Conservation (phyloP, 2,888 invertebrate genomes). For the Octonoba sinensis region DNA sequence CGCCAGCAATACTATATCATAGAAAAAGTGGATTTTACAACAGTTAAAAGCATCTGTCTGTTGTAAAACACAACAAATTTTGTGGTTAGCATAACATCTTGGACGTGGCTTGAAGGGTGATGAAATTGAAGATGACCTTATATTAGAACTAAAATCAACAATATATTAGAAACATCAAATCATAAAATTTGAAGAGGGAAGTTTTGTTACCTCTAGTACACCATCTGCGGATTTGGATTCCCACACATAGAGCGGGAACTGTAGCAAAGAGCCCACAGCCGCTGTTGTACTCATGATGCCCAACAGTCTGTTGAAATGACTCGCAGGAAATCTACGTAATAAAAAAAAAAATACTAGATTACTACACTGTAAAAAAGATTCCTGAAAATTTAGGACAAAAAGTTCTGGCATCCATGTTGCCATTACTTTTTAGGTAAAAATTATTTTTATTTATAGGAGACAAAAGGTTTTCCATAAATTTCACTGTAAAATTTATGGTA, state of each 20-base stretch:
- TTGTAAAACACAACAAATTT: too few relatives aligned
- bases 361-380: background rate
- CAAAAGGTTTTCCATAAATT: too few relatives aligned
- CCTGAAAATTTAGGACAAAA: background rate
- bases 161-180: background rate
- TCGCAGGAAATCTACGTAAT: conserved; percentile 68
- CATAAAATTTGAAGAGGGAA: background rate
- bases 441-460: too few relatives aligned
- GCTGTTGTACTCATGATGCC: conserved; percentile 69
- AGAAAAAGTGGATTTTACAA: too few relatives aligned
- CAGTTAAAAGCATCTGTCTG: too few relatives aligned
- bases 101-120: too few relatives aligned
- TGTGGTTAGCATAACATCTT: too few relatives aligned
- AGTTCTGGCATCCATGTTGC: too few relatives aligned
- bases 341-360: background rate
- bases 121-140: too few relatives aligned
- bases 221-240: conserved; percentile 61
- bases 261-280: conserved; percentile 68
- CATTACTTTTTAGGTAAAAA: too few relatives aligned
- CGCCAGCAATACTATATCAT: too few relatives aligned
- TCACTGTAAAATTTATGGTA: too few relatives aligned
- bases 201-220: conserved; percentile 57
- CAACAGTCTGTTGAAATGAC: conserved; percentile 69
- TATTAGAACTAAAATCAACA: background rate
- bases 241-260: conserved; percentile 69